Percentiles rank a stretch among this genome's conserved stretches.
Conservation (phyloP, 2,113 vertebrate species). For the Gobiocypris rarus region DNA sequence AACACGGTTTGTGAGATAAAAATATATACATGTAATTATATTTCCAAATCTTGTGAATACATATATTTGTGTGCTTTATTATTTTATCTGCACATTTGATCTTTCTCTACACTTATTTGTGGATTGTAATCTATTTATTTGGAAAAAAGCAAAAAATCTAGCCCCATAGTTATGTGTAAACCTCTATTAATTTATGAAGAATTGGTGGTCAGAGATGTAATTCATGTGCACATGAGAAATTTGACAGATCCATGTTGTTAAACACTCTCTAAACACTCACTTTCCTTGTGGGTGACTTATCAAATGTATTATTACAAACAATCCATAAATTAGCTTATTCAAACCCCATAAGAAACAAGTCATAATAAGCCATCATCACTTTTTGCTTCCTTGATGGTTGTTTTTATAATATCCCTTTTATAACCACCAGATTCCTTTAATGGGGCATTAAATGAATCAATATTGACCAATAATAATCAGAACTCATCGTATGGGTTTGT, state of each 20-base stretch:
- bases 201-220: neutral
- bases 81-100: neutral
- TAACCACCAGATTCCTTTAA: neutral
- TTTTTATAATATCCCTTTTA: neutral
- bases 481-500: neutral
- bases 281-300: neutral
- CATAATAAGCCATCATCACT: neutral
- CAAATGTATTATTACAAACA: neutral
- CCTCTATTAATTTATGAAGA: neutral
- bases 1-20: too few relatives aligned
- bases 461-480: neutral
- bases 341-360: neutral
- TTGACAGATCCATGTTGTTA: conserved; percentile 26
- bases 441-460: neutral
- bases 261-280: too few relatives aligned
- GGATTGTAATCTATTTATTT: neutral
- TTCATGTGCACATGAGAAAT: conserved; percentile 5
- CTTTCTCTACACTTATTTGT: neutral
- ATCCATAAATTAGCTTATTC: neutral
- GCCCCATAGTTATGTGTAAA: too few relatives aligned
- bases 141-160: neutral
- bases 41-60: too few relatives aligned
- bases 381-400: neutral
- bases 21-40: too few relatives aligned
- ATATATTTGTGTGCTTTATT: neutral